Evolutionary conservation across 2,888 invertebrate species (phyloP), one percentile per base, ranked within the genome.

Genomic region (Tanaodytes sp.): DNA sequence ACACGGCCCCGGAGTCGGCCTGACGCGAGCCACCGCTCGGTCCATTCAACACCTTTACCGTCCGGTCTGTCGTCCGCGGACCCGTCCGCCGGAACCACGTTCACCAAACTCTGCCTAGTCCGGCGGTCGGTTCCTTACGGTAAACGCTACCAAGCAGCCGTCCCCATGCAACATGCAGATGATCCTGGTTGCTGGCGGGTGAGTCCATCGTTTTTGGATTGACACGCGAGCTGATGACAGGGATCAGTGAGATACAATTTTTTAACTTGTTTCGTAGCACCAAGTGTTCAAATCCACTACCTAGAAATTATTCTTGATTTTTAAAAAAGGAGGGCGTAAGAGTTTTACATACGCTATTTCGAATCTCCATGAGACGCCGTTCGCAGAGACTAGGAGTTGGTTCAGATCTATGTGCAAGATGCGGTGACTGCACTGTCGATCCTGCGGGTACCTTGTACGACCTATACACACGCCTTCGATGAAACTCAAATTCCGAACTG

Each of bases 121-220:
- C 43, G 61, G 46, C 55, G 42, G 39, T 23, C 20, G 1, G 12
- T 55, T 37, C 9, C 39, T 9, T 42, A 40, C 57, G 65, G 18
- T 42, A 58, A 33, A 65, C 57, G 62, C 64, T 40, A 81, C 76
- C 79, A 80, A 83, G 82, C 80, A 82, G 81, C 83, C 83, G 82
- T 81, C 83, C 82, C 80, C 82, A 83, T 83, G 83, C 83, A 84
- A 79, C 82, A 85, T 85, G 85, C 85, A 85, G 84, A 85, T 85
- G 85, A 85, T 85, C 81, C 84, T 85, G 82, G 85, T 85, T 81
- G 85, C 85, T 81, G 85, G 85, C 84, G 85, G 85, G 85, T 85
- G 84, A 85, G 85, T 82, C 83, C 82, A 83, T 81, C 80, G 78
- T 78, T 73, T 30, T 27, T 23, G n/a, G n/a, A n/a, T 18, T 8